Percentiles rank a stretch among this genome's conserved stretches.
These are phyloP conservation scores for Papilio polyxenes DNA, from an alignment of 1,140 invertebrate species.

Conservation along the genomic window DNA sequence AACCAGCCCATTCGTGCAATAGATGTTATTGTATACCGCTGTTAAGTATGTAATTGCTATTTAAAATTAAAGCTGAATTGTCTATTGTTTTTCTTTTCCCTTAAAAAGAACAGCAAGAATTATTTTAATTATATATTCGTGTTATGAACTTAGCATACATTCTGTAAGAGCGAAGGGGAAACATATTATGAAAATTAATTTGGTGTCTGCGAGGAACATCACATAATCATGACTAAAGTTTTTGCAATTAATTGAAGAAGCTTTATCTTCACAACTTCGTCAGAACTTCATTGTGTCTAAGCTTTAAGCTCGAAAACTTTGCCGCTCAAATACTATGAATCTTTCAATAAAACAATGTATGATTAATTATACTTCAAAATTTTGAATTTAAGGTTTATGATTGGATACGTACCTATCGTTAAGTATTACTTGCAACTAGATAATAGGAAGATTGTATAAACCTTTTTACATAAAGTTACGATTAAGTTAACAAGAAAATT, in stretches of 20 bases:
- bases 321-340: conserved; percentile 12
- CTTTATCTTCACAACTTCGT: conserved; percentile 32
- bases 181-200: conserved; percentile 31
- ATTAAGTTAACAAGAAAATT: conserved; percentile 7
- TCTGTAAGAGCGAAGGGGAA: not conserved
- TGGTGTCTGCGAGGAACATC: conserved; percentile 1
- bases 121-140: not conserved
- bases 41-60: no score
- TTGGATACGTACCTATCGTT: no score
- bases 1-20: no score
- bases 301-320: conserved; percentile 27
- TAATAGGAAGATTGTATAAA: not conserved
- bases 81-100: no score
- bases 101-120: no score
- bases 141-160: not conserved
- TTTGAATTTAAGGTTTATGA: not conserved
- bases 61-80: no score
- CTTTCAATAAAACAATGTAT: conserved; percentile 1
- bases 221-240: conserved; percentile 33
- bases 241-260: conserved; percentile 35
- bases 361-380: not conserved
- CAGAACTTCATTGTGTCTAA: conserved; percentile 3
- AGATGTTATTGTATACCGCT: no score
- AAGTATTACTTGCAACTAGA: no score
- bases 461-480: conserved; percentile 21